These are phyloP conservation scores for Scyliorhinus canicula DNA, from an alignment of 2,797 vertebrate species.

Conservation along the genomic window DNA sequence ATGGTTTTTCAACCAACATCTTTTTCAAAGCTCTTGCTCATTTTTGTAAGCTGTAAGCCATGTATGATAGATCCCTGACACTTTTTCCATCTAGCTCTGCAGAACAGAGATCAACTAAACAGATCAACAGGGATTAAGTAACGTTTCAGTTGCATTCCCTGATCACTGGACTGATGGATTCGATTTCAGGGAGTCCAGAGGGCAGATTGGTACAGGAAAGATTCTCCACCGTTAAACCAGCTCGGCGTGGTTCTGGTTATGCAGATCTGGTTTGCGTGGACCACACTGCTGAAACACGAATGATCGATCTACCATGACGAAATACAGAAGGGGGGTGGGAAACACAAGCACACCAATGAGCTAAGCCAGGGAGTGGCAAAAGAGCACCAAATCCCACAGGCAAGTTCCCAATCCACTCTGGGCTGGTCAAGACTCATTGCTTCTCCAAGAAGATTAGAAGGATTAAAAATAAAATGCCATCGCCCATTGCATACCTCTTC, in stretches of 20 bases:
- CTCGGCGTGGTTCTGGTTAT: not conserved
- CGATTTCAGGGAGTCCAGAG: no score
- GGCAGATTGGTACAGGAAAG: not conserved
- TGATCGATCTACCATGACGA: not conserved
- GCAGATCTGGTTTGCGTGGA: not conserved
- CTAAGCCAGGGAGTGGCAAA: not conserved
- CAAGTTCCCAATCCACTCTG: not conserved
- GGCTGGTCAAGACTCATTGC: not conserved
- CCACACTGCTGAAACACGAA: not conserved
- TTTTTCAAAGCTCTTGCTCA: not conserved
- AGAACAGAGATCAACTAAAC: not conserved
- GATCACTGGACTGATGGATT: not conserved
- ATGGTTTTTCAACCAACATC: not conserved
- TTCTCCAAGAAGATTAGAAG: not conserved
- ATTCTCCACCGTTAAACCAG: not conserved
- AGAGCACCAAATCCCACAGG: not conserved
- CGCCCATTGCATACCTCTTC: not conserved
- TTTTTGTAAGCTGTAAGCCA: not conserved
- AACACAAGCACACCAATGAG: not conserved
- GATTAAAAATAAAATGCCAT: not conserved
- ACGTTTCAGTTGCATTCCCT: no score
- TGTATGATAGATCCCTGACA: not conserved
- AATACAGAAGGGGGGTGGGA: not conserved
- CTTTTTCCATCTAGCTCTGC: no score
- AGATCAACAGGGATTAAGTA: not conserved